Base-by-base conservation (phyloP, 2,888 invertebrate species). In the Willowsia nigromaculata region DNA sequence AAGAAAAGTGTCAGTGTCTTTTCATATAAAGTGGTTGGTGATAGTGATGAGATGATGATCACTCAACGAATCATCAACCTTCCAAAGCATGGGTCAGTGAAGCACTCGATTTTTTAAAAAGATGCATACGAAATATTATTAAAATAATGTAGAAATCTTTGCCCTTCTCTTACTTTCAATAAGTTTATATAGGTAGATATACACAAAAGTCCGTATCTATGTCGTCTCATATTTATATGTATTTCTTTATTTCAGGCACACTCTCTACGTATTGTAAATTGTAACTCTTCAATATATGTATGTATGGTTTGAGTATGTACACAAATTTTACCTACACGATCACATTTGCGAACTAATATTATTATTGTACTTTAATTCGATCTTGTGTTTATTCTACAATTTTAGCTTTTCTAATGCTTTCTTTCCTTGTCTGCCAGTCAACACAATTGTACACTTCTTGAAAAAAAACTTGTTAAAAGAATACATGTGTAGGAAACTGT, bases 401-500 rank as follows among this genome's bases (percentile, higher is more conserved):
- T 25, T 18, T 47, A 11, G 15, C 76, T 27, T 76, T 43, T 40
- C 30, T 15, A 62, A 9, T 68, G 22, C 18, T 18, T 30, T 62
- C n/a, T 30, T 62, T 30, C 62, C 30, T 27, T 62, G 62, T 62
- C 27, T 62, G 30, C 62, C 27, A 62, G 50, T 76, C 76, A 50
- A 50, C 50, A 27, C 25, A 43, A 76, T 30, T 30, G 53, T 43
- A 25, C 30, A 53, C 53, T 65, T 65, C 13, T 2, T 33, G n/a
- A 27, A 11, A 40, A 25, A 25, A 71, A 78, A 78, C 78, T 78
- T 78, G 78, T 78, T 78, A 78, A 78, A 78, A 78, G 15, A 50
- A 78, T 50, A 78, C 78, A 78, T 50, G 5, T 53, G 50, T 71
- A 40, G 40, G 3, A 22, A 13, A 43, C 7, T 43, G 71, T 78